phyloP scores from a whole-genome alignment of 2,113 vertebrate species.

The Agapornis roseicollis region DNA sequence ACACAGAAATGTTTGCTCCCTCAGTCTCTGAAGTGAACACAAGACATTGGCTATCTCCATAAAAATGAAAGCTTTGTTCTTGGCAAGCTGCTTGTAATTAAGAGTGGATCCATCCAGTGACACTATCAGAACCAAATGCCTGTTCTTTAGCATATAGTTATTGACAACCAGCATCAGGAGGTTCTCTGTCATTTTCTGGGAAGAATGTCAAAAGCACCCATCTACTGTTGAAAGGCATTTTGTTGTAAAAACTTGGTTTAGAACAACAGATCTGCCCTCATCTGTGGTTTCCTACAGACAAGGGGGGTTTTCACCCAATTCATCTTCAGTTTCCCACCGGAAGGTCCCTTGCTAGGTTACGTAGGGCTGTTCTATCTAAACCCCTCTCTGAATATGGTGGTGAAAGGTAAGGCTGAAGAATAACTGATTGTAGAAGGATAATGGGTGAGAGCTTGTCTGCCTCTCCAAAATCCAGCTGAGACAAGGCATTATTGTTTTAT shows the following conservation, averaged over 20 bases:
- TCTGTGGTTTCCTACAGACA: background rate
- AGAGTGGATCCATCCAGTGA: background rate
- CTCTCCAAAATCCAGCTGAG: background rate
- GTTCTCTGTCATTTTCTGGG: constrained; percentile 4
- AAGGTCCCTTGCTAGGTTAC: background rate
- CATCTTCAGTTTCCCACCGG: background rate
- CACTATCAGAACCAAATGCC: background rate
- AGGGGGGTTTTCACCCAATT: constrained; percentile 27
- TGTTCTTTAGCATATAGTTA: background rate
- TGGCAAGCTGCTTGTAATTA: background rate
- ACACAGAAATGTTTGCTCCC: constrained; percentile 2
- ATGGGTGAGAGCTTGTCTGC: background rate
- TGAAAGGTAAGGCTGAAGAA: background rate
- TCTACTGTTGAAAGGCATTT: background rate
- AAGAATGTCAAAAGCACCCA: constrained; percentile 31
- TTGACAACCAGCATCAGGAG: background rate
- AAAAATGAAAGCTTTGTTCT: background rate
- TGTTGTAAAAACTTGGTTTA: constrained; percentile 40
- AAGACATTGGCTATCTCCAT: background rate
- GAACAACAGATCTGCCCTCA: background rate
- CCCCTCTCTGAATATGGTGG: background rate
- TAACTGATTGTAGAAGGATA: background rate
- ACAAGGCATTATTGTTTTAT: background rate
- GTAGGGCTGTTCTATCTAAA: background rate
- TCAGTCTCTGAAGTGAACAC: background rate